Evolutionary conservation across 2,888 invertebrate genomes (phyloP), one percentile per base, ranked within the genome.

Genomic region (Plebejus argus): DNA sequence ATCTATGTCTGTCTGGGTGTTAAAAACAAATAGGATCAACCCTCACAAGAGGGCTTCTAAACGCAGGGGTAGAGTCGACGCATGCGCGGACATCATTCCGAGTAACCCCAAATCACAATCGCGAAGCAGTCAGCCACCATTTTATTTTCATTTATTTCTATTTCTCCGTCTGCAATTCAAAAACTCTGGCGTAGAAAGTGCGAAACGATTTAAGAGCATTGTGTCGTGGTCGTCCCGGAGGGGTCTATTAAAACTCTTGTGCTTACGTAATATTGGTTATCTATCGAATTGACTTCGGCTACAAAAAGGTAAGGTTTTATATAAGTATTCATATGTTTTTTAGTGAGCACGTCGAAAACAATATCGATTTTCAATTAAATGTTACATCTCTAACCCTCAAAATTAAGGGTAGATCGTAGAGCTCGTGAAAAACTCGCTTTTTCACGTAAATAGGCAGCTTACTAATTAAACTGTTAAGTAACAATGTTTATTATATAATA

Each of bases 131-230:
- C 79, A 79, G 85, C 89, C 91, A 85, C 92, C 93, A 93, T 93
- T 90, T 93, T 93, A 89, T 87, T 89, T 91, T 84, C 80, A 81
- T 82, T 81, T 86, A 86, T 87, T 86, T 85, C 84, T 80, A 85
- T 83, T 86, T 61, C 79, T 79, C 79, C 86, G 86, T 80, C 82
- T 53, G 45, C 28, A 18, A 74, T 49, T 74, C 23, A 7, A 74
- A 74, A 74, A 74, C 45, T 39, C 45, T 49, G 53, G 23, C 53
- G 15, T 53, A 74, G 18, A 49, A 23, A 74, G 74, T 53, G 74
- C 18, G 18, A 39, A 71, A 71, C 39, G 15, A 74, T 6, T 12
- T 0, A 23, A 53, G 74, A 53, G 23, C 53, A 7, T 15, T 53
- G 53, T 53, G 49, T 53, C 23, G 49, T 74, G 74, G 15, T 49